Evolutionary conservation across 2,797 vertebrate genomes (phyloP).

Genomic region (Enteromius argenteus): DNA sequence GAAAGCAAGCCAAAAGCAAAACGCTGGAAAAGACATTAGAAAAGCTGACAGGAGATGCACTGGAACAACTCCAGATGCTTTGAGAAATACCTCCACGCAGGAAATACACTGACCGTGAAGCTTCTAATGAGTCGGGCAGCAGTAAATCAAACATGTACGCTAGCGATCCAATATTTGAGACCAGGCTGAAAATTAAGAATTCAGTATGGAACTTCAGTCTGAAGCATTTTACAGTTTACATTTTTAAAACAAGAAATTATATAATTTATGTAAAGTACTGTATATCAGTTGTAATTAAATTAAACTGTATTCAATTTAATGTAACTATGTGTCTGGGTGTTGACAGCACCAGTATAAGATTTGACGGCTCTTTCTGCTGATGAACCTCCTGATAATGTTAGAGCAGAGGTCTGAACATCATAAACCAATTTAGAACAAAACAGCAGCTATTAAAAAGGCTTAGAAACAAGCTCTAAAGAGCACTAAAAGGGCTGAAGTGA

Average conservation of each 20-base stretch:
- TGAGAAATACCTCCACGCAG: not conserved
- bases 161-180: not conserved
- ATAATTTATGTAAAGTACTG: not conserved
- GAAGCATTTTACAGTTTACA: not conserved
- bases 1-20: not conserved
- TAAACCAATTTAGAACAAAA: conserved; percentile 6
- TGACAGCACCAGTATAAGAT: not conserved
- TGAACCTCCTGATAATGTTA: not conserved
- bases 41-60: conserved; percentile 12
- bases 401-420: not conserved
- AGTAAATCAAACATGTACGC: conserved; percentile 1
- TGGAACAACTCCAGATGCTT: conserved; percentile 19
- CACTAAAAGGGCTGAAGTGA: not conserved
- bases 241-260: not conserved
- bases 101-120: conserved; percentile 1
- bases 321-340: not conserved
- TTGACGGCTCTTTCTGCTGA: not conserved
- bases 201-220: not conserved
- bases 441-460: not conserved
- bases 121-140: conserved; percentile 14
- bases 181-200: not conserved
- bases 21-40: conserved; percentile 41
- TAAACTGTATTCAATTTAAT: not conserved
- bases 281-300: not conserved
- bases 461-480: not conserved